Evolutionary conservation across 2,888 invertebrate genomes (phyloP), one percentile per base, ranked within the genome.

Genomic region (Megastigmus dorsalis): DNA sequence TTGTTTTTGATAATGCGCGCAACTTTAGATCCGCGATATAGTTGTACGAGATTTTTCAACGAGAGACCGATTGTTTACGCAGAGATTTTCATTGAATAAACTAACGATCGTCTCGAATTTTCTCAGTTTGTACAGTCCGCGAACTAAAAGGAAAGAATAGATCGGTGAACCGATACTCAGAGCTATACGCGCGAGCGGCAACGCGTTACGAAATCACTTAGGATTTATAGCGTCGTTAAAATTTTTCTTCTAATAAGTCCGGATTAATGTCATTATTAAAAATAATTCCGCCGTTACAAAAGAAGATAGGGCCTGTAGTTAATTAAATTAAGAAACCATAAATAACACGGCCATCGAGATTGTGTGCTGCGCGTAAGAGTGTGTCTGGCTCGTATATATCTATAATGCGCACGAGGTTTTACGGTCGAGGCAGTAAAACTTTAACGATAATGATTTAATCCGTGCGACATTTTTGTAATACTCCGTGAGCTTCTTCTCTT

Each of bases 311-410:
- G n/a, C n/a, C 30, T 23, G 3, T 15, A 1, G 18, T 2, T 52
- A 66, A 66, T 41, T 41, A 41, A 66, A 66, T 59, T 59, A 68
- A 36, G 57, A 68, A 59, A 48, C 3, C 36, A 33, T 59, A 68
- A 57, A 68, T 68, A 68, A 36, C 1, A 7, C 26, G 15, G 20
- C 20, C n/a, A n/a, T n/a, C n/a, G n/a, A n/a, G n/a, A n/a, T n/a
- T n/a, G n/a, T n/a, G n/a, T n/a, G n/a, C n/a, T n/a, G n/a, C n/a
- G n/a, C n/a, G n/a, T n/a, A n/a, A n/a, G n/a, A n/a, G n/a, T n/a
- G n/a, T n/a, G n/a, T n/a, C n/a, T n/a, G n/a, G n/a, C n/a, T n/a
- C n/a, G 33, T 54, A 23, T 41, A 41, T 10, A 15, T 20, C 55
- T n/a, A 15, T 3, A 15, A 45, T 30, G 23, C 18, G 3, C n/a